Evolutionary conservation across 2,888 invertebrate genomes (phyloP), one percentile per base, ranked within the genome.

Genomic region (Thera britannica): DNA sequence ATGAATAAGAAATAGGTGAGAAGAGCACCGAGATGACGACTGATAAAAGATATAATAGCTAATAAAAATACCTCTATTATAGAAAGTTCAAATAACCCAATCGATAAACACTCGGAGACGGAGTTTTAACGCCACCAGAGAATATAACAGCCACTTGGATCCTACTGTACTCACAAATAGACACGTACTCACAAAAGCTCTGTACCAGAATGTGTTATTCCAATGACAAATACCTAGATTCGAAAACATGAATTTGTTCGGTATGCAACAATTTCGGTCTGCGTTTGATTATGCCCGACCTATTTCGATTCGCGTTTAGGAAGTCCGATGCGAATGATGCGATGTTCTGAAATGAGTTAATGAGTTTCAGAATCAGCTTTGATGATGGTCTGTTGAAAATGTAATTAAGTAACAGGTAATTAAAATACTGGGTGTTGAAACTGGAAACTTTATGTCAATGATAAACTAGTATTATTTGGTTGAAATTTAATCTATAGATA

Each of bases 221-320:
- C 11, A 65, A 59, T 51, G 36, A 12, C 36, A 12, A 38, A 41
- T 49, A 60, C 41, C 48, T 36, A 9, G 56, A 9, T 51, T 35
- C 51, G 38, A 56, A 44, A 46, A 36, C 57, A 35, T n/a, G 60
- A 56, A 60, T 60, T 36, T 46, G 58, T 62, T 57, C 55, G 38
- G 65, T 60, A 66, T 57, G 57, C 41, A 54, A 62, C 57, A 62
- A 62, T 61, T 61, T 52, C 1, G 12, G 41, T 46, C 66, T 48
- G 8, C 61, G 66, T 66, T 60, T 57, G 60, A 61, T 61, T 52
- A 61, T 61, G 36, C 57, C 35, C 57, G 49, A 48, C 36, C 54
- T 38, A 65, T 56, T 60, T 60, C 41, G 56, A n/a, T 60, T 38
- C 34, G 59, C 65, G 36, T 65, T 57, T 52, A 36, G 35, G 41